Evolutionary conservation across 2,113 vertebrate genomes (phyloP).

Genomic region (Hyla sarda): DNA sequence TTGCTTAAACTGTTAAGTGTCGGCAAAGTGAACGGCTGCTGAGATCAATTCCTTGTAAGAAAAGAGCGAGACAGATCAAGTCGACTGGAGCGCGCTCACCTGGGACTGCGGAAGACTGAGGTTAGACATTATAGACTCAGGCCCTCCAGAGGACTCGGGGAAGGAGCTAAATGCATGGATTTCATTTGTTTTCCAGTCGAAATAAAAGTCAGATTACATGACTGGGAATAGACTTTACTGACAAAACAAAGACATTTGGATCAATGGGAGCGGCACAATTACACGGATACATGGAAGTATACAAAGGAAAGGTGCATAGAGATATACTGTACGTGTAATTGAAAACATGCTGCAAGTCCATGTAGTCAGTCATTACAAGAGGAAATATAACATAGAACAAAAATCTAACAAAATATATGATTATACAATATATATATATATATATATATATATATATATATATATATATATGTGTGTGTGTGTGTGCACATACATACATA

Average conservation of each 20-base stretch:
- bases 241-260: conserved; percentile 20
- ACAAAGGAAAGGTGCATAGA: conserved; percentile 3
- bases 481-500: too few species aligned
- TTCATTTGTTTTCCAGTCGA: conserved; percentile 44
- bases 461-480: too few species aligned
- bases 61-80: conserved; percentile 45
- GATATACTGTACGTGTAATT: neutral
- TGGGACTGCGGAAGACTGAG: conserved; percentile 45
- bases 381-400: too few species aligned
- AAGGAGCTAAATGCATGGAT: conserved; percentile 52
- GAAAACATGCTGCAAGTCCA: neutral
- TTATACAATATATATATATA: too few species aligned
- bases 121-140: conserved; percentile 53
- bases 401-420: too few species aligned
- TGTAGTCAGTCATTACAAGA: neutral
- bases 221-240: conserved; percentile 29
- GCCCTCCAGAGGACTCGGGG: conserved; percentile 23
- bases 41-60: conserved; percentile 55
- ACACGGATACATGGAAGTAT: conserved; percentile 7
- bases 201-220: conserved; percentile 41
- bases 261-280: conserved; percentile 20
- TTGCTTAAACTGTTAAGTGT: conserved; percentile 55
- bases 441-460: too few species aligned
- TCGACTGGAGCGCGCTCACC: conserved; percentile 31
- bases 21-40: conserved; percentile 24